These are phyloP conservation scores for Reticulitermes lucifugus DNA, from an alignment of 2,888 invertebrate genomes.

Conservation along the genomic window DNA sequence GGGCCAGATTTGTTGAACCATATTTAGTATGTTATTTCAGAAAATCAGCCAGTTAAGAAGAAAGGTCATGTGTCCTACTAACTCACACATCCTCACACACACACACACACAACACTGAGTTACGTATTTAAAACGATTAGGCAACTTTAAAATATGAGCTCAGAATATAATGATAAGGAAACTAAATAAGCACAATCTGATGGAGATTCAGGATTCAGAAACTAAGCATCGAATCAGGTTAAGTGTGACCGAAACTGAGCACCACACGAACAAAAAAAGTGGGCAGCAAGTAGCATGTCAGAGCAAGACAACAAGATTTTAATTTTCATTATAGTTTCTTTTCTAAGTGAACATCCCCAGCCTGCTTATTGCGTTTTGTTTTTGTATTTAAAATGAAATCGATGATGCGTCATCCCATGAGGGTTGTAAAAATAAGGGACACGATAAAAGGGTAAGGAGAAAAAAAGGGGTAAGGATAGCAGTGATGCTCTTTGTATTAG, in stretches of 20 bases:
- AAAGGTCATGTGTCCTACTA: too few species aligned
- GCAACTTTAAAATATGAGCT: too few species aligned
- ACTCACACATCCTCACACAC: too few species aligned
- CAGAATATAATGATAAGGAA: too few species aligned
- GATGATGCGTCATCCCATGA: constrained; percentile 52
- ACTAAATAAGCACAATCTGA: too few species aligned
- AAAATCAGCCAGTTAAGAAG: too few species aligned
- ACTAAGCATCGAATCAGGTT: background rate
- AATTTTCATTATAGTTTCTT: constrained; percentile 52
- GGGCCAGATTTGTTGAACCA: too few species aligned
- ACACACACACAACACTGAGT: too few species aligned
- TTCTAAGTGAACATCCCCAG: constrained; percentile 45
- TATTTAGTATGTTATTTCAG: too few species aligned
- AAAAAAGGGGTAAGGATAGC: constrained; percentile 29
- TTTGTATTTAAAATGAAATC: constrained; percentile 48
- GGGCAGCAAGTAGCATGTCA: constrained; percentile 9
- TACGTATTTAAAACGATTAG: too few species aligned
- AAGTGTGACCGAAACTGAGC: background rate
- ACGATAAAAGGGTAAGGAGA: constrained; percentile 40
- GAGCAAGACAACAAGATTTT: constrained; percentile 46
- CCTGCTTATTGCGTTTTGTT: constrained; percentile 35
- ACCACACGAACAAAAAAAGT: background rate
- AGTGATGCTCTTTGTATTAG: constrained; percentile 23
- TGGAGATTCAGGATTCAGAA: too few species aligned
- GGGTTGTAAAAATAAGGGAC: constrained; percentile 50